Evolutionary conservation across 2,888 invertebrate genomes (phyloP).

Genomic region (Eustalomyia histrio): DNA sequence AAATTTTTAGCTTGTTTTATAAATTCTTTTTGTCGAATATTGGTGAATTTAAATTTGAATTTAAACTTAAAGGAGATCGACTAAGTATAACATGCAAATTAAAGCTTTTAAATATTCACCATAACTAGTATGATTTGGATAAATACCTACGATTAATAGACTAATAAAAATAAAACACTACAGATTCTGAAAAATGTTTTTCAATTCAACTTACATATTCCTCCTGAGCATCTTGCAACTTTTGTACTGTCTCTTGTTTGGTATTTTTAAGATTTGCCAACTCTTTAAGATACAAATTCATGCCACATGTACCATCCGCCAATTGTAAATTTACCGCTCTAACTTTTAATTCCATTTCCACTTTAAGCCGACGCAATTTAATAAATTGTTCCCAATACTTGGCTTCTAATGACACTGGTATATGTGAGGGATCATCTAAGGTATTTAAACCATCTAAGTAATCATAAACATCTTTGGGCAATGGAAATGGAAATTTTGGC

Average conservation of each 20-base stretch:
- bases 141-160: no score
- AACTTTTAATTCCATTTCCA: constrained; percentile 86
- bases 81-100: no score
- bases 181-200: neutral
- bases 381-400: constrained; percentile 82
- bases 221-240: constrained; percentile 67
- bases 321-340: constrained; percentile 79
- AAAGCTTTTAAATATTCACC: no score
- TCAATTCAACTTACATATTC: constrained; percentile 69
- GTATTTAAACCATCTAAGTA: constrained; percentile 74
- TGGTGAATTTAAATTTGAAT: no score
- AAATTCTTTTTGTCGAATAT: no score
- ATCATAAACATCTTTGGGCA: constrained; percentile 74
- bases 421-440: constrained; percentile 77
- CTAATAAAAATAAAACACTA: no score
- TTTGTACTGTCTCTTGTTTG: constrained; percentile 57
- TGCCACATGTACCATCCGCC: constrained; percentile 79
- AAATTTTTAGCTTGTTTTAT: no score
- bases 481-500: constrained; percentile 70
- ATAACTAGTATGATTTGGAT: no score
- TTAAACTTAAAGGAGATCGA: no score
- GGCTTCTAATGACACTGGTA: constrained; percentile 82
- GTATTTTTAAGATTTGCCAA: constrained; percentile 67
- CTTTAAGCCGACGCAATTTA: constrained; percentile 83
- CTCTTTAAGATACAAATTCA: constrained; percentile 72